Evolutionary conservation across 64 coral and sea anemone genomes (phyloP), one percentile per base, ranked within the genome.

Genomic region (Acropora yongei): DNA sequence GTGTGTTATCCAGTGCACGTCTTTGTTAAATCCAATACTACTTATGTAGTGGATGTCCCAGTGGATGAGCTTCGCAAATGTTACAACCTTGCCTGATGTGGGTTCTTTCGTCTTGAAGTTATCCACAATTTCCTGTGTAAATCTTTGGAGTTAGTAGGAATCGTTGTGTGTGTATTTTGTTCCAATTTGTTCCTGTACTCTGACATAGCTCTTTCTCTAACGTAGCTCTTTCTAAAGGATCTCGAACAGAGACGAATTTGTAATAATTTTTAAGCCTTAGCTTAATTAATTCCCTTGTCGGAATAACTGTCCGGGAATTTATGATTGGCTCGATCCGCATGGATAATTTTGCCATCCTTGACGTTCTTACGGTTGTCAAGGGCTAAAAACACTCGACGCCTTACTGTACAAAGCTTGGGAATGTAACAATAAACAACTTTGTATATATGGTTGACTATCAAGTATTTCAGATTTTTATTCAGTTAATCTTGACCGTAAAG

Each of bases 221-320:
- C 43, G 49, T n/a, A 4, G 17, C 13, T 45, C 82, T 17, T 42
- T 85, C 82, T 44, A 85, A 49, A 20, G 82, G 82, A 7, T 85
- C 82, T 16, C 82, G 82, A 72, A 71, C 82, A 48, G 71, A 85
- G 0, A 85, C 40, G 16, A 85, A 85, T 17, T 85, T 85, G n/a
- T 48, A 85, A 45, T 85, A 85, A 1, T 43, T 69, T 71, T 85
- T 5, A 14, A 85, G 61, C 82, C 45, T 85, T 12, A 18, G 6
- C 3, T 47, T 44, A 39, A 71, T n/a, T 46, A 39, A 71, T n/a
- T 46, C 20, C 63, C 30, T 83, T 43, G 6, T 5, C 17, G 3
- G 82, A 46, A 49, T 85, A 85, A 30, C 19, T 0, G 11, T 2
- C 1, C 4, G 65, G 63, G 9, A 48, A 85, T 12, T 85, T 85